Percentiles rank a stretch among this genome's conserved stretches.
phyloP scores from a whole-genome alignment of 92 coral and sea anemone species.

The Parazoanthus darwini region DNA sequence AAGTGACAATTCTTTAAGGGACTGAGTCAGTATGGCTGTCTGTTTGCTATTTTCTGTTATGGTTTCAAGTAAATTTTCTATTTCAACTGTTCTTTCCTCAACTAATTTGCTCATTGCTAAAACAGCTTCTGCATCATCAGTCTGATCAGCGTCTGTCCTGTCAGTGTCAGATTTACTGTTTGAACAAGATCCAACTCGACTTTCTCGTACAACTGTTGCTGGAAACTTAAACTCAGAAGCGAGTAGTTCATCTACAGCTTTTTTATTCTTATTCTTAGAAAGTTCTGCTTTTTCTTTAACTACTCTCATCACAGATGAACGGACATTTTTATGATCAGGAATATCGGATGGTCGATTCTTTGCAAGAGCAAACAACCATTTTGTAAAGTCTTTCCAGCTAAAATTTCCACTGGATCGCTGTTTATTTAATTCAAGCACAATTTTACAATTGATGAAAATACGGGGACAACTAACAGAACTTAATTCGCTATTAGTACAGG shows the following conservation, averaged over 20 bases:
- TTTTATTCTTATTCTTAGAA: slow-evolving; percentile 27
- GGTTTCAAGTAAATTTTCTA: slow-evolving; percentile 15
- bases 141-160: neutral
- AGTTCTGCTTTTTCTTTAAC: neutral
- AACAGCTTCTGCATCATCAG: neutral
- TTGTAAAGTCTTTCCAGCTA: slow-evolving; percentile 21
- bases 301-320: slow-evolving; percentile 21
- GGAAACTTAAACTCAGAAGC: slow-evolving; percentile 17
- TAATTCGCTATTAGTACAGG: slow-evolving; percentile 34
- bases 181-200: too few relatives aligned
- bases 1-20: slow-evolving; percentile 5
- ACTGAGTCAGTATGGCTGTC: slow-evolving; percentile 3
- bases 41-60: slow-evolving; percentile 16
- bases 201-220: neutral
- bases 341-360: slow-evolving; percentile 2
- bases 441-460: slow-evolving; percentile 27
- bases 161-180: too few relatives aligned
- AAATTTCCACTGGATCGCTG: slow-evolving; percentile 7
- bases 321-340: slow-evolving; percentile 18
- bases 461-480: slow-evolving; percentile 10
- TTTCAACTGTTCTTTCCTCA: slow-evolving; percentile 1
- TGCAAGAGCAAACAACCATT: slow-evolving; percentile 33
- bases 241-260: neutral
- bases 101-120: neutral
- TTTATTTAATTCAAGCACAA: slow-evolving; percentile 32